Base-by-base conservation (phyloP, 2,797 vertebrate genomes). In the Schizothorax lantsangensis region DNA sequence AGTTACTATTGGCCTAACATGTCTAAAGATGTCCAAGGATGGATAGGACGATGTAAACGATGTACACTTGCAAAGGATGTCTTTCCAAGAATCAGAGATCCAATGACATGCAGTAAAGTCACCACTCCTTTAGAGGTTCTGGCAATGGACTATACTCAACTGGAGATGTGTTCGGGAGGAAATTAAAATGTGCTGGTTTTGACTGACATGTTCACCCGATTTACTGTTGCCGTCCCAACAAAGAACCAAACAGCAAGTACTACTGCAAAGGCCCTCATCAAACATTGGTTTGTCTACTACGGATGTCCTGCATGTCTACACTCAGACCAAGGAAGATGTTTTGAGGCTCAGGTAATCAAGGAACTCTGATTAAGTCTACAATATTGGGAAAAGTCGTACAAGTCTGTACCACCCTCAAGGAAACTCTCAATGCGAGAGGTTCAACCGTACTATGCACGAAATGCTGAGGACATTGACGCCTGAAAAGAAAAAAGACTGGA, bases 381-480 rank as follows among this genome's bases (percentile, higher is more conserved):
- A 3, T 21, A 69, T 69, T 1, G 66, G 66, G 4, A 69, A 38
- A 1, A 69, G 66, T 2, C 33, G 17, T 68, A 68, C 66, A 2
- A 68, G 66, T 36, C 66, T 17, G 7, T 68, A 68, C 11, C 66
- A 68, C 9, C 66, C 66, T 2, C 15, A 68, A 19, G 66, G 66
- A 36, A 68, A 68, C 66, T 38, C 66, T 68, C 33, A 79, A 2
- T 89, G 88, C 1, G 47, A 88, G 59, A 23, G 80, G 3, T 88
- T 88, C 5, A 90, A 90, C 47, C 36, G 79, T 12, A 90, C 77
- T 0, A 90, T 89, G 86, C 88, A 89, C 12, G 62, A 88, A 6
- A 89, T 88, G 89, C 33, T 90, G 5, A 78, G 88, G 17, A 86
- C 88, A 0, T 30, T 30, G 30, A 30, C 30, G 30, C 30, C 30